phyloP scores from a whole-genome alignment of 1,140 invertebrate species.

The Cepaea nemoralis region DNA sequence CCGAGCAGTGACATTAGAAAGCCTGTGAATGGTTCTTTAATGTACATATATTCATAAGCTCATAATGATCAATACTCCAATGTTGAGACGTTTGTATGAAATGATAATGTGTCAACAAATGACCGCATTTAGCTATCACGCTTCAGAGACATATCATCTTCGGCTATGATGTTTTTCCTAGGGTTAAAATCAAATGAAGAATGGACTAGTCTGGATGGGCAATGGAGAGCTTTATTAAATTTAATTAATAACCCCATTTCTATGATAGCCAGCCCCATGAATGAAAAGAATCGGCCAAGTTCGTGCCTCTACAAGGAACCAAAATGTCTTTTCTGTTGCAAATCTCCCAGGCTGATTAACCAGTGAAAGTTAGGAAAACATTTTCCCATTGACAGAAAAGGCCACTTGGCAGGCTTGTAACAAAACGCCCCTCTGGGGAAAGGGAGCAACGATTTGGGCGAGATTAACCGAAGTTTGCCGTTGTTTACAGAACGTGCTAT shows the following conservation, averaged over 20 bases:
- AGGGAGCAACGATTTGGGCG: constrained; percentile 38
- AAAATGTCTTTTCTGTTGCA: constrained; percentile 19
- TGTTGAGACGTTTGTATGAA: too few relatives aligned
- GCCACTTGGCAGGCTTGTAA: constrained; percentile 32
- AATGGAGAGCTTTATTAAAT: neutral
- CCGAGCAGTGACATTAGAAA: too few relatives aligned
- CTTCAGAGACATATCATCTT: neutral
- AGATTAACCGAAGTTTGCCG: constrained; percentile 42
- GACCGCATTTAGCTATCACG: neutral
- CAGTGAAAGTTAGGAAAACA: constrained; percentile 43
- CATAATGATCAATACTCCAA: too few relatives aligned
- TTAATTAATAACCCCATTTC: constrained; percentile 23
- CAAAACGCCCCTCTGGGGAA: constrained; percentile 33
- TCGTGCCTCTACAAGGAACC: constrained; percentile 32
- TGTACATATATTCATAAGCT: too few relatives aligned
- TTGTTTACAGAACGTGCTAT: constrained; percentile 36
- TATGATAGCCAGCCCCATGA: neutral
- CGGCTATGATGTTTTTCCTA: neutral
- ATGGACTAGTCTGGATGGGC: neutral
- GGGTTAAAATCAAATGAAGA: too few relatives aligned
- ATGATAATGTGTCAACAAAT: too few relatives aligned
- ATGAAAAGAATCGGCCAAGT: constrained; percentile 9
- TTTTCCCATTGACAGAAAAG: constrained; percentile 38
- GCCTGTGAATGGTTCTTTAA: too few relatives aligned
- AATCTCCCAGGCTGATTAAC: constrained; percentile 38